These are phyloP conservation scores for Synanthedon myopaeformis DNA, from an alignment of 2,888 invertebrate species.

Conservation along the genomic window DNA sequence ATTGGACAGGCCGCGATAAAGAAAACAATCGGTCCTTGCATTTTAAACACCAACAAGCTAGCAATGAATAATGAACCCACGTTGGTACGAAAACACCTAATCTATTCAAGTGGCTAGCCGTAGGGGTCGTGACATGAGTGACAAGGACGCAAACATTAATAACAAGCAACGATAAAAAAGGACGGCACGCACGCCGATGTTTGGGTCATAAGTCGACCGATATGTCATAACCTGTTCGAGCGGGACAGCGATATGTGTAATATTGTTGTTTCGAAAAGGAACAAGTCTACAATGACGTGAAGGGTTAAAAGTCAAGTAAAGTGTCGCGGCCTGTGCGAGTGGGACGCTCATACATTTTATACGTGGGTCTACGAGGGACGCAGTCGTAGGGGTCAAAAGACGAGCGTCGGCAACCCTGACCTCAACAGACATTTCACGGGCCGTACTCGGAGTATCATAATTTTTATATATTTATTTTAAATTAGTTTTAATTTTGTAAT, in stretches of 20 bases:
- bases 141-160: conserved; percentile 38
- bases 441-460: conserved; percentile 31
- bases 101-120: conserved; percentile 67
- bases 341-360: conserved; percentile 27
- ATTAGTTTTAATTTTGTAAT: too few relatives aligned
- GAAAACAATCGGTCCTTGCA: conserved; percentile 36
- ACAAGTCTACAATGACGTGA: conserved; percentile 54
- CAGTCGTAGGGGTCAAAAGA: conserved; percentile 58
- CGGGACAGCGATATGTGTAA: conserved; percentile 34
- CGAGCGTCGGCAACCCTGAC: conserved; percentile 67
- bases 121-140: conserved; percentile 56
- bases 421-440: conserved; percentile 48
- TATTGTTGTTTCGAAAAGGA: conserved; percentile 35
- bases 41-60: conserved; percentile 59
- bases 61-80: conserved; percentile 65
- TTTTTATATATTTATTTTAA: too few relatives aligned
- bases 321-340: conserved; percentile 60
- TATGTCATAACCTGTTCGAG: conserved; percentile 68
- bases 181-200: conserved; percentile 40
- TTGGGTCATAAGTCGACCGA: conserved; percentile 64
- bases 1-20: conserved; percentile 10
- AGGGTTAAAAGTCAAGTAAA: conserved; percentile 67
- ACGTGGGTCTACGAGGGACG: conserved; percentile 28
- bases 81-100: conserved; percentile 65
- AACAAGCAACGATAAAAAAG: conserved; percentile 34